Evolutionary conservation across 2,888 invertebrate genomes (phyloP).

Genomic region (Eremobia ochroleuca): DNA sequence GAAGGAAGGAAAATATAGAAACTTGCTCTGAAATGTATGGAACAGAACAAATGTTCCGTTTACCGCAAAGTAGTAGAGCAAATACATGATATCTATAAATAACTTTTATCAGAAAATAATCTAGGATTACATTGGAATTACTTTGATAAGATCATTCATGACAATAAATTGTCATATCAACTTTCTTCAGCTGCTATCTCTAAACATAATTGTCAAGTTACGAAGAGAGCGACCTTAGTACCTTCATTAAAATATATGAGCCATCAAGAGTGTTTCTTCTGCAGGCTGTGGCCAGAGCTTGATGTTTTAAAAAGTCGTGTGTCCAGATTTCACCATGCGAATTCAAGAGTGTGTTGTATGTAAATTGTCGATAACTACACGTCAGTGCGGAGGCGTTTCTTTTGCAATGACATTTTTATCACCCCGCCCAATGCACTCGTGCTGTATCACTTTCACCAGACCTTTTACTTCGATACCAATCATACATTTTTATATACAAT

Average conservation of each 20-base stretch:
- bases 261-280: slow-evolving; percentile 22
- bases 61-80: slow-evolving; percentile 23
- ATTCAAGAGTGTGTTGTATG: slow-evolving; percentile 80
- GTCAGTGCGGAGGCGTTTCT: slow-evolving; percentile 74
- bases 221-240: slow-evolving; percentile 51
- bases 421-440: slow-evolving; percentile 66
- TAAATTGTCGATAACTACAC: slow-evolving; percentile 74
- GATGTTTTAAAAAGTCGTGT: slow-evolving; percentile 73
- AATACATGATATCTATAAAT: slow-evolving; percentile 13
- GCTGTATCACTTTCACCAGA: slow-evolving; percentile 72
- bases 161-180: slow-evolving; percentile 32
- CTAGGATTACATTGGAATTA: slow-evolving; percentile 14
- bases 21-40: slow-evolving; percentile 28
- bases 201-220: slow-evolving; percentile 33
- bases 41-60: slow-evolving; percentile 28
- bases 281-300: slow-evolving; percentile 57
- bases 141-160: slow-evolving; percentile 23
- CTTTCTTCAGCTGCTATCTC: slow-evolving; percentile 43
- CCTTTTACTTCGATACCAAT: slow-evolving; percentile 54
- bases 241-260: slow-evolving; percentile 47
- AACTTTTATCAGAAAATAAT: slow-evolving; percentile 22
- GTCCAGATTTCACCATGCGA: slow-evolving; percentile 79
- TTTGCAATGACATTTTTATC: slow-evolving; percentile 76
- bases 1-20: slow-evolving; percentile 60
- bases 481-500: slow-evolving; percentile 37